Conservation (phyloP, 2,888 invertebrate genomes). For the Rhopalosiphum nymphaeae region DNA sequence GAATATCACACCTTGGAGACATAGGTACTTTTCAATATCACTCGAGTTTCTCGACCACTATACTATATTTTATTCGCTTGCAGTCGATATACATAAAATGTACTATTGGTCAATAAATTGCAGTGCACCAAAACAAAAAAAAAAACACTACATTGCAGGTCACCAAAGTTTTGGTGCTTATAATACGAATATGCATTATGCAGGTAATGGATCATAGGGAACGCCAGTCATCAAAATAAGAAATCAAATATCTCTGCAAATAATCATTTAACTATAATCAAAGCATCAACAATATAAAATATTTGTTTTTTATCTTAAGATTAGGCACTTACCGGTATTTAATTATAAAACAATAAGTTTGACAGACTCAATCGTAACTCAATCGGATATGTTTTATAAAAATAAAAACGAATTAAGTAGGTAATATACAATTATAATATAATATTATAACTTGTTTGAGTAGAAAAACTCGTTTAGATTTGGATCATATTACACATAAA, state of each 20-base stretch:
- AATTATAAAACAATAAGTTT: too few relatives aligned
- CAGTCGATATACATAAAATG: neutral
- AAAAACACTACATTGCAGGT: neutral
- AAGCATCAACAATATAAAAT: neutral
- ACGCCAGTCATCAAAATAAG: neutral
- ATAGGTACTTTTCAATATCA: neutral
- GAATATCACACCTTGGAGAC: constrained; percentile 7
- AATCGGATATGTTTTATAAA: neutral
- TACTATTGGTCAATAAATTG: neutral
- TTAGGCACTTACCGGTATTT: too few relatives aligned
- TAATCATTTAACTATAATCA: neutral
- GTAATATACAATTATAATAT: neutral
- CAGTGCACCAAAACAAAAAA: neutral
- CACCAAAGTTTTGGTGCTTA: neutral
- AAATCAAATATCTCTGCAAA: neutral
- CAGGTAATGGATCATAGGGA: neutral
- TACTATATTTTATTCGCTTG: neutral
- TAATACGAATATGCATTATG: neutral
- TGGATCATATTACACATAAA: neutral
- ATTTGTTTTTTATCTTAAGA: too few relatives aligned
- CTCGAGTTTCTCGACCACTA: neutral
- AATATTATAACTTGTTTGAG: neutral
- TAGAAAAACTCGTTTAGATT: neutral
- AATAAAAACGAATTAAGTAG: neutral
- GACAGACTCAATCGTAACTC: too few relatives aligned